Evolutionary conservation across 2,113 vertebrate genomes (phyloP).

Genomic region (Carettochelys insculpta): DNA sequence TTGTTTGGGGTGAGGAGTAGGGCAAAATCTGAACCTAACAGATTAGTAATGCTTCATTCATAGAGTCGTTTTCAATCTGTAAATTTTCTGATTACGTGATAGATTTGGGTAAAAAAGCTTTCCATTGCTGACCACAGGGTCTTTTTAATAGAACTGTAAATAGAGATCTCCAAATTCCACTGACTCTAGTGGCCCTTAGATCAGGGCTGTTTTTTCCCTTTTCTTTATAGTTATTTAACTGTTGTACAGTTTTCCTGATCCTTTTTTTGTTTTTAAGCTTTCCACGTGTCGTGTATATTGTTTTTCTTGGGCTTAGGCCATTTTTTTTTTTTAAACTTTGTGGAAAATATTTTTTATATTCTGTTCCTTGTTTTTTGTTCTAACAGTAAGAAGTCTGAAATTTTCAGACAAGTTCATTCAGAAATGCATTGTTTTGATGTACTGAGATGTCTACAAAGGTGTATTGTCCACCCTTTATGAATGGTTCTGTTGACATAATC

Average conservation of each 20-base stretch:
- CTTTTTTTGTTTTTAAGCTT: constrained; percentile 12
- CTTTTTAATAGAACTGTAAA: constrained; percentile 26
- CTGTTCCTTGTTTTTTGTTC: constrained; percentile 24
- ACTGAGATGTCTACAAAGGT: background rate
- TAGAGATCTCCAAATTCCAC: background rate
- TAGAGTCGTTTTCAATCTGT: background rate
- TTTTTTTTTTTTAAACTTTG: constrained; percentile 50
- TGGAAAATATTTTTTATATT: constrained; percentile 16
- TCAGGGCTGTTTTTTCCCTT: constrained; percentile 5
- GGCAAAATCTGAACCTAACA: constrained; percentile 46
- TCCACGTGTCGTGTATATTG: background rate
- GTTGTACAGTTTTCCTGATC: background rate
- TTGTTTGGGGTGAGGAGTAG: background rate
- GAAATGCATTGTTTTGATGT: background rate
- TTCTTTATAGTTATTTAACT: constrained; percentile 29
- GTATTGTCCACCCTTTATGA: background rate
- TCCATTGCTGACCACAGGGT: background rate
- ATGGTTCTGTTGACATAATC: constrained; percentile 5
- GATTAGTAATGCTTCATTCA: too few species aligned
- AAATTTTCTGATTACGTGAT: background rate
- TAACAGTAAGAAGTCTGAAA: background rate
- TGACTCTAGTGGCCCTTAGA: background rate
- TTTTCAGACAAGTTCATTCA: constrained; percentile 15
- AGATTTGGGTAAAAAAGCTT: background rate
- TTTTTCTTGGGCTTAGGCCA: constrained; percentile 6